A percentile compares a stretch with the other conserved stretches of the same genome.
Evolutionary conservation across 2,113 vertebrate species (phyloP).

Genomic region (Colistium nudipinnis): DNA sequence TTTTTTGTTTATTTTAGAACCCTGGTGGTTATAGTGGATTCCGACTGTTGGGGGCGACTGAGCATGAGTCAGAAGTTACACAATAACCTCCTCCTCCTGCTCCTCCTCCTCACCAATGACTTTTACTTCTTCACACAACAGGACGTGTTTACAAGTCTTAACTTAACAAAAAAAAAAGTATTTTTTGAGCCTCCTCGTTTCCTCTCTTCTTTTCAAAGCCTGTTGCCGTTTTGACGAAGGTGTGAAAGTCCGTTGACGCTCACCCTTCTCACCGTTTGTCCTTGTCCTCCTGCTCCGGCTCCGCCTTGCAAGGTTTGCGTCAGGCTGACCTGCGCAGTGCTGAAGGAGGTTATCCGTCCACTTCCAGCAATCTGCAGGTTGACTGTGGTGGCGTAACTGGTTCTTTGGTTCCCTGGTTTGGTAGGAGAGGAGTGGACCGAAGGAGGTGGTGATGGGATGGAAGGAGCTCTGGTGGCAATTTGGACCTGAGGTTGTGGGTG

Average conservation of each 20-base stretch:
- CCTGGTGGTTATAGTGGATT: no score
- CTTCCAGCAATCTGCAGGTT: constrained; percentile 90
- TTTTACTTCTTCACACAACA: no score
- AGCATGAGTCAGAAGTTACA: no score
- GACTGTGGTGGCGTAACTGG: constrained; percentile 91
- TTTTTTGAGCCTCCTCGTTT: no score
- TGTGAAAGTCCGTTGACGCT: constrained; percentile 76
- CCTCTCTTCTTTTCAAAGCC: constrained; percentile 44
- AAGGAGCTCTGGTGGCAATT: background rate
- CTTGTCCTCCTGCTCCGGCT: constrained; percentile 22
- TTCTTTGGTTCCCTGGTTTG: constrained; percentile 67
- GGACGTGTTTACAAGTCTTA: no score
- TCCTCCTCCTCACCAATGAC: no score
- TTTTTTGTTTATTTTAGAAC: no score
- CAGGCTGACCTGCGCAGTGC: constrained; percentile 89
- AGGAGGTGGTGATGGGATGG: background rate
- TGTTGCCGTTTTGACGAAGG: constrained; percentile 66
- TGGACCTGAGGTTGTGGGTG: constrained; percentile 22
- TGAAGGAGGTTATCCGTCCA: constrained; percentile 85
- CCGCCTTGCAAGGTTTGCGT: constrained; percentile 83
- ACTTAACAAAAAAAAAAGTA: no score
- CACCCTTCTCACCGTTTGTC: constrained; percentile 68
- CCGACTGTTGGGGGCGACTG: no score
- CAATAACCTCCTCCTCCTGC: no score
- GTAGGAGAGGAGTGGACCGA: constrained; percentile 9